Evolutionary conservation across 2,888 invertebrate genomes (phyloP).

Genomic region (Phorcus lineatus): DNA sequence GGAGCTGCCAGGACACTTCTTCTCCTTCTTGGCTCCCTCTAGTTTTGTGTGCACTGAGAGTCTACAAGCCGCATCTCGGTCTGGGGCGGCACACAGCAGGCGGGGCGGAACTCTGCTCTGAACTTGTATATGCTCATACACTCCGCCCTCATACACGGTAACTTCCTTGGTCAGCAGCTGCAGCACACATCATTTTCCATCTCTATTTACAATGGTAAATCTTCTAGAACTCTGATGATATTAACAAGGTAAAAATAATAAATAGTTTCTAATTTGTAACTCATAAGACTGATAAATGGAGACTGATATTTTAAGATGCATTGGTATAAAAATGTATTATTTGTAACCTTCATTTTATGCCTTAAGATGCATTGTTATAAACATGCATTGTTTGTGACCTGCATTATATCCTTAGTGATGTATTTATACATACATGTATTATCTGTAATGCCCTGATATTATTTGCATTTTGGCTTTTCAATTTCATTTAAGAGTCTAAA

Average conservation of each 20-base stretch:
- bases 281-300: not conserved
- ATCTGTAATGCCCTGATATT: too few relatives aligned
- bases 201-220: not conserved
- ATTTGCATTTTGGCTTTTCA: too few relatives aligned
- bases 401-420: too few relatives aligned
- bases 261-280: too few relatives aligned
- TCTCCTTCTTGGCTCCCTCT: conserved; percentile 36
- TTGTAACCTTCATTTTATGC: too few relatives aligned
- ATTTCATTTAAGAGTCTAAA: too few relatives aligned
- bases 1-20: conserved; percentile 42
- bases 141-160: conserved; percentile 48
- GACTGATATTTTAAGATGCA: too few relatives aligned
- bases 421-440: too few relatives aligned
- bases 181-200: not conserved
- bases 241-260: not conserved
- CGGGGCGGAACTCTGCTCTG: conserved; percentile 45
- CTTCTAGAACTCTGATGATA: not conserved
- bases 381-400: too few relatives aligned
- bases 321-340: too few relatives aligned
- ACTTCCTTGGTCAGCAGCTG: conserved; percentile 44
- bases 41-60: conserved; percentile 34
- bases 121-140: conserved; percentile 36
- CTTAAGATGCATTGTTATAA: too few relatives aligned
- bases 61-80: conserved; percentile 47
- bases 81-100: conserved; percentile 46